These are phyloP conservation scores for Augochlorella aurata DNA, from an alignment of 2,888 invertebrate genomes.

Conservation along the genomic window DNA sequence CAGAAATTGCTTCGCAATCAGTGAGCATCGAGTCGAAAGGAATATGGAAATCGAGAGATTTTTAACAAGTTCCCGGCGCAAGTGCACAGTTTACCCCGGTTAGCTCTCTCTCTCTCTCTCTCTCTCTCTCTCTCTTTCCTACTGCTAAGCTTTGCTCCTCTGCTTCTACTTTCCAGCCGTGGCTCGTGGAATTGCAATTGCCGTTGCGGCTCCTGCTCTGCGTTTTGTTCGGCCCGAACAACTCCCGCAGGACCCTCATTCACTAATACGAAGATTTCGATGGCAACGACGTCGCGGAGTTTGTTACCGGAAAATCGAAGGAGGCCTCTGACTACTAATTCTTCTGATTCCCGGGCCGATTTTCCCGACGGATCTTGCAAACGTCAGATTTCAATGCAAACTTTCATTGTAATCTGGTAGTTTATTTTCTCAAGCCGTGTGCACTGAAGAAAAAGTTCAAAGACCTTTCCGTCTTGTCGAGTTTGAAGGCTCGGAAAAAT, in stretches of 20 bases:
- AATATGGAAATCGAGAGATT: conserved; percentile 38
- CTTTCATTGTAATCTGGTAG: too few species aligned
- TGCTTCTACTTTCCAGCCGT: neutral
- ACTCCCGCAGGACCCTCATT: neutral
- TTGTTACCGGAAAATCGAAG: neutral
- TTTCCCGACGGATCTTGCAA: neutral
- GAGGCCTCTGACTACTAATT: neutral
- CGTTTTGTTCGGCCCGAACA: neutral
- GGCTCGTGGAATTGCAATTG: neutral
- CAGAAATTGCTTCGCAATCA: conserved; percentile 44
- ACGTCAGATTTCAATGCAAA: too few species aligned
- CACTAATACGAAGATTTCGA: conserved; percentile 2
- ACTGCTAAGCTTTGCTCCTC: too few species aligned
- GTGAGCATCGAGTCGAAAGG: conserved; percentile 26
- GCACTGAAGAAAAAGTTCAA: too few species aligned
- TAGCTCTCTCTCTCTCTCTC: neutral
- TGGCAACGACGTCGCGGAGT: neutral
- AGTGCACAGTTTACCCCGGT: conserved; percentile 14
- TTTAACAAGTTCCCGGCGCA: conserved; percentile 32
- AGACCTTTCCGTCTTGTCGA: too few species aligned
- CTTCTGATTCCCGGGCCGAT: neutral
- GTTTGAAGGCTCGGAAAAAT: too few species aligned
- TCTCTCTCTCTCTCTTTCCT: neutral
- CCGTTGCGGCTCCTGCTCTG: neutral
- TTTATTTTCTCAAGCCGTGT: too few species aligned